phyloP scores from a whole-genome alignment of 2,797 vertebrate genomes.

The Yasuhikotakia modesta region DNA sequence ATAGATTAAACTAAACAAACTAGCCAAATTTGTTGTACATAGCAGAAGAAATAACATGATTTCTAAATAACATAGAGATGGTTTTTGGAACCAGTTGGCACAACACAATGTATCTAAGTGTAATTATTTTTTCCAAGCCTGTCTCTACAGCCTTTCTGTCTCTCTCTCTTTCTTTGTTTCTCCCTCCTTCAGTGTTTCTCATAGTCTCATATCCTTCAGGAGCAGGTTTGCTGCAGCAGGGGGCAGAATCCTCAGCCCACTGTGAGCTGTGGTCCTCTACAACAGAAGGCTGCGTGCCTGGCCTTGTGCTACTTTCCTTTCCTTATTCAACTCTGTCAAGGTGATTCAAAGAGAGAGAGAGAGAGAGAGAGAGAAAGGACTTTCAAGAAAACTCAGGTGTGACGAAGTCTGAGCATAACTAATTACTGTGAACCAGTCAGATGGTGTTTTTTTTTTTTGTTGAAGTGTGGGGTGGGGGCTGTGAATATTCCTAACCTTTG shows the following conservation, averaged over 20 bases:
- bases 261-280: slow-evolving; percentile 56
- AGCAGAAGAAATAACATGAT: not conserved
- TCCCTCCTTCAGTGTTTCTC: not conserved
- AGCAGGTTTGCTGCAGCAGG: slow-evolving; percentile 59
- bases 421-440: slow-evolving; percentile 20
- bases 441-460: not conserved
- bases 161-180: not conserved
- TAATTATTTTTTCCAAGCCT: no score
- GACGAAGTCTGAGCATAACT: slow-evolving; percentile 32
- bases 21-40: not conserved
- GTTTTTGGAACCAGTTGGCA: no score
- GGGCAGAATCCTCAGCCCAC: slow-evolving; percentile 51
- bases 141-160: not conserved
- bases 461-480: not conserved
- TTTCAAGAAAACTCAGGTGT: slow-evolving; percentile 22
- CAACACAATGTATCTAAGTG: no score
- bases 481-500: slow-evolving; percentile 43
- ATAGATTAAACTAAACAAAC: not conserved
- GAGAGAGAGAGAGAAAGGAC: slow-evolving; percentile 19
- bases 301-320: slow-evolving; percentile 56
- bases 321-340: slow-evolving; percentile 52
- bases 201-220: slow-evolving; percentile 48
- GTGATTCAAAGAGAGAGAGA: slow-evolving; percentile 45
- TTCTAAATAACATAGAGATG: no score
- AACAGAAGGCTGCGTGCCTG: slow-evolving; percentile 57